Conservation (phyloP, 1,140 invertebrate species). For the Monochamus saltuarius region DNA sequence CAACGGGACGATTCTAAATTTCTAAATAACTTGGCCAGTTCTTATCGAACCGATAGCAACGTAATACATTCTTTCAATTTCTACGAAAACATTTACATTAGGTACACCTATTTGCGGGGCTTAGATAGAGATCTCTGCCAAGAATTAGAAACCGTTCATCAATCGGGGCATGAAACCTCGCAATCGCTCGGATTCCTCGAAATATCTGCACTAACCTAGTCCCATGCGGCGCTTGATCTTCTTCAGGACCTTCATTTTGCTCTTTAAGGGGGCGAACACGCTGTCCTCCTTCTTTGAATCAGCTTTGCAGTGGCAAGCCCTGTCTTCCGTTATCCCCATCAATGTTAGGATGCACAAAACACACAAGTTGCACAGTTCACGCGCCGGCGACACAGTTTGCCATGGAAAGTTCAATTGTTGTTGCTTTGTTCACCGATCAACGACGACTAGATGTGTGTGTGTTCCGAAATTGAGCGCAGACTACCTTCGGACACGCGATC, state of each 20-base stretch:
- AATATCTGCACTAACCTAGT: conserved; percentile 52
- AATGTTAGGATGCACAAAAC: conserved; percentile 29
- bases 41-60: too few relatives aligned
- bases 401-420: conserved; percentile 2
- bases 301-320: conserved; percentile 42
- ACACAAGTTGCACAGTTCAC: conserved; percentile 23
- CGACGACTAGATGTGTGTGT: background rate
- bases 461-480: background rate
- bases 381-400: background rate
- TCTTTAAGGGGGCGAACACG: conserved; percentile 48
- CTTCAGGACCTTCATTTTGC: conserved; percentile 58
- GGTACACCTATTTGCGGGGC: too few relatives aligned
- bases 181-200: background rate
- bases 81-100: too few relatives aligned
- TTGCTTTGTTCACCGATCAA: background rate
- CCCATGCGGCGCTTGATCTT: conserved; percentile 57
- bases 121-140: too few relatives aligned
- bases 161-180: too few relatives aligned
- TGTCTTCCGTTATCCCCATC: conserved; percentile 48
- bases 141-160: too few relatives aligned
- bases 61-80: too few relatives aligned
- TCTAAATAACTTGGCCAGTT: too few relatives aligned
- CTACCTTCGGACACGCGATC: background rate
- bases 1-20: too few relatives aligned
- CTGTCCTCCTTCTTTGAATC: conserved; percentile 35